Conservation (phyloP, 2,888 invertebrate genomes). For the Lasioglossum malachurum region DNA sequence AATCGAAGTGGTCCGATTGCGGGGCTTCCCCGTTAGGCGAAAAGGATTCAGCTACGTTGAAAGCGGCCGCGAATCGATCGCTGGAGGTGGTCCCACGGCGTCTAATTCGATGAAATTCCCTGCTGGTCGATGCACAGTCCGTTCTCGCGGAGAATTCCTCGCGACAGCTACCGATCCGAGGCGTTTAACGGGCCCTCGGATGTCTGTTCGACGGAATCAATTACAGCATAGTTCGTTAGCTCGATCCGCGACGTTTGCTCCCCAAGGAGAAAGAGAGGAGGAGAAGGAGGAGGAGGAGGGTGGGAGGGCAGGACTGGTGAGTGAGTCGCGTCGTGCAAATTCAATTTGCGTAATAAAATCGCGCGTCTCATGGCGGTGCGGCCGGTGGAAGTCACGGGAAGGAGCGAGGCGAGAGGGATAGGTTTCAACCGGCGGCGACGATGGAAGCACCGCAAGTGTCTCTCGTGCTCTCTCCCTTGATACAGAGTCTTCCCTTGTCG, state of each 20-base stretch:
- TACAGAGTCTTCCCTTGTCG: constrained; percentile 25
- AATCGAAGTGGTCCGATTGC: neutral
- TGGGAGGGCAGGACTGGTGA: neutral
- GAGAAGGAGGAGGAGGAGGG: neutral
- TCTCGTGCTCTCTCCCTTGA: constrained; percentile 43
- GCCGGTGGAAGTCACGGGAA: constrained; percentile 38
- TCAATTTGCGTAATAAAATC: constrained; percentile 76
- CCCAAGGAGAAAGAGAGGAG: constrained; percentile 35
- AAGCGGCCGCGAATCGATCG: neutral
- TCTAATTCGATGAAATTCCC: constrained; percentile 17
- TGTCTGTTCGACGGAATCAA: constrained; percentile 57
- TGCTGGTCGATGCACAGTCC: neutral
- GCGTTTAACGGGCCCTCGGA: constrained; percentile 45
- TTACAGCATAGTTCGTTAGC: constrained; percentile 66
- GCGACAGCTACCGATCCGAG: constrained; percentile 14
- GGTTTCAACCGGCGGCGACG: constrained; percentile 36
- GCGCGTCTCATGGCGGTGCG: constrained; percentile 41
- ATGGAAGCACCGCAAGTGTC: constrained; percentile 60
- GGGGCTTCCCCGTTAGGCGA: neutral
- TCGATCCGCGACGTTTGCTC: constrained; percentile 42
- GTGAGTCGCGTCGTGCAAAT: constrained; percentile 54
- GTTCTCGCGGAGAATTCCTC: constrained; percentile 5
- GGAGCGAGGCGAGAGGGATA: constrained; percentile 34
- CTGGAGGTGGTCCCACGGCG: neutral
- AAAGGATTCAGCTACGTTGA: neutral